Conservation (phyloP, 2,113 vertebrate genomes). For the Tamias sibiricus region DNA sequence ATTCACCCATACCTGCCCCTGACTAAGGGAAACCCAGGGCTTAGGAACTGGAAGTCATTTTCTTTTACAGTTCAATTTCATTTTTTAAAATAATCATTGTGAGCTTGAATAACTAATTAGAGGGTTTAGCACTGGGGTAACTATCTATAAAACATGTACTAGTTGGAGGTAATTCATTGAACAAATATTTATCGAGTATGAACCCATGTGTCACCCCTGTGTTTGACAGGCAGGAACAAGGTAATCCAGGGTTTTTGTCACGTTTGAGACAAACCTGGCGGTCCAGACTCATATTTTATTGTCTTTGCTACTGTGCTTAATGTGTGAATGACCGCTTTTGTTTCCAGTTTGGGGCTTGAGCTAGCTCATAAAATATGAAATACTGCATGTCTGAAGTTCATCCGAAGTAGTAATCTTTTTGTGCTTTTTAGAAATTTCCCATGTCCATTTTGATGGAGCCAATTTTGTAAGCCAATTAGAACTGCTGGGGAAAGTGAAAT, state of each 20-base stretch:
- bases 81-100: constrained; percentile 12
- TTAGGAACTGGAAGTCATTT: background rate
- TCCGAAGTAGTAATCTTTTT: constrained; percentile 15
- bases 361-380: constrained; percentile 35
- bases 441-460: constrained; percentile 73
- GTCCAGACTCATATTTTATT: background rate
- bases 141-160: background rate
- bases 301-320: background rate
- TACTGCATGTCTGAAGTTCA: background rate
- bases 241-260: background rate
- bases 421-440: background rate
- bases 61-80: constrained; percentile 47
- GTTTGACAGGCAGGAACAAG: background rate
- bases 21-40: background rate
- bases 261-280: background rate
- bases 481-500: constrained; percentile 72
- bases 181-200: background rate
- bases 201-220: background rate
- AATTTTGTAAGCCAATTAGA: constrained; percentile 80
- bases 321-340: background rate
- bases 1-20: background rate
- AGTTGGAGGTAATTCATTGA: background rate
- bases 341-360: constrained; percentile 25
- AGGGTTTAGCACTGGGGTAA: background rate
- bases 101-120: background rate